Evolutionary conservation across 2,888 invertebrate genomes (phyloP).

Genomic region (Synergus itoensis): DNA sequence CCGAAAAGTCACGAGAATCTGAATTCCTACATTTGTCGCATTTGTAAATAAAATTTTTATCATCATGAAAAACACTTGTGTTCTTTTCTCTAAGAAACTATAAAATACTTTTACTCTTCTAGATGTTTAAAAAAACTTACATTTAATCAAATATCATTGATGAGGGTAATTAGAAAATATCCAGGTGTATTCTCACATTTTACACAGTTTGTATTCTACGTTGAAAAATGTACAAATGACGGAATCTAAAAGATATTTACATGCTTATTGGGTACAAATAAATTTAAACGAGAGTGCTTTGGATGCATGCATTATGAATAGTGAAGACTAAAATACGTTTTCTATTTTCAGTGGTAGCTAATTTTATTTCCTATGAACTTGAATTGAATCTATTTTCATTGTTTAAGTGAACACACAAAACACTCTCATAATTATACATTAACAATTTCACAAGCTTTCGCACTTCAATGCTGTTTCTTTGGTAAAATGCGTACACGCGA

Average conservation of each 20-base stretch:
- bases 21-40: constrained; percentile 77
- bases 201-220: constrained; percentile 11
- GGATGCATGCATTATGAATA: background rate
- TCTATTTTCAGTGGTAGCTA: background rate
- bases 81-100: constrained; percentile 9
- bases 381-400: background rate
- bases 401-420: background rate
- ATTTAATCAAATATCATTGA: background rate
- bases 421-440: constrained; percentile 15
- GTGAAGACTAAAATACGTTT: background rate
- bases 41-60: constrained; percentile 78
- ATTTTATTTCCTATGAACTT: background rate
- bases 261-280: constrained; percentile 39
- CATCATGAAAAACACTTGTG: constrained; percentile 66
- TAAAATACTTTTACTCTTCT: no score
- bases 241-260: constrained; percentile 61
- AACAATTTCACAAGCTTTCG: constrained; percentile 17
- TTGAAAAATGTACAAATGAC: constrained; percentile 48
- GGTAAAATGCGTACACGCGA: constrained; percentile 47
- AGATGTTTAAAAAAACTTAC: background rate
- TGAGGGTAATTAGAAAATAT: background rate
- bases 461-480: constrained; percentile 47
- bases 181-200: background rate
- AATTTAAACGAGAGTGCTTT: constrained; percentile 26
- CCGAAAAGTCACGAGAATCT: constrained; percentile 70